Evolutionary conservation across 2,113 vertebrate species (phyloP).

Genomic region (Rana temporaria): DNA sequence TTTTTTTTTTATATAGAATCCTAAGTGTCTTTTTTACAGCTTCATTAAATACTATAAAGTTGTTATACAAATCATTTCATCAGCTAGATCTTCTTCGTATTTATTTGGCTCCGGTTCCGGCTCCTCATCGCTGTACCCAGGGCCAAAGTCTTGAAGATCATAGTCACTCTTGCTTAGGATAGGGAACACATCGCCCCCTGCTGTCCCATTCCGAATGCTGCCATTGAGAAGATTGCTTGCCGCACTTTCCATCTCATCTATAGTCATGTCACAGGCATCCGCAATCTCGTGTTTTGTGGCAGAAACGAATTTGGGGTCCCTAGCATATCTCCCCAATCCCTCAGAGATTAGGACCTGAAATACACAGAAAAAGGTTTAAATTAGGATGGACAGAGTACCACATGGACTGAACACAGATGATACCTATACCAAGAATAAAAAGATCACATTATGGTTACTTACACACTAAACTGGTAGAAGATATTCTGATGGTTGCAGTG

Average conservation of each 20-base stretch:
- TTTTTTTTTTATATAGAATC: conserved; percentile 80
- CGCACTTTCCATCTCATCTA: conserved; percentile 98
- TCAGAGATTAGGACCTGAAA: conserved; percentile 96
- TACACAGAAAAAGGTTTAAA: conserved; percentile 15
- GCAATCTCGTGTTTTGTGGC: conserved; percentile 97
- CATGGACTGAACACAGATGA: no score
- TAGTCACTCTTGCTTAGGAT: conserved; percentile 82
- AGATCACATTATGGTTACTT: background rate
- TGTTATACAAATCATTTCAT: conserved; percentile 99
- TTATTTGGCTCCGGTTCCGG: conserved; percentile 84
- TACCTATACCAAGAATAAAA: no score
- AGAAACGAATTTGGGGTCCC: conserved; percentile 96
- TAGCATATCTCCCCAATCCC: conserved; percentile 93
- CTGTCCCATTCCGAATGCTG: conserved; percentile 76
- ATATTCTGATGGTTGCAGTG: no score
- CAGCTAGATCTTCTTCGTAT: conserved; percentile 96
- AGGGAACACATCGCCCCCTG: conserved; percentile 84
- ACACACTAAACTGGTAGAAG: background rate
- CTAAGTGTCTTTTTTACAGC: conserved; percentile 65
- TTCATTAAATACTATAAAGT: conserved; percentile 89
- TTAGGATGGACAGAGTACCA: background rate
- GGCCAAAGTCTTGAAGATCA: conserved; percentile 88
- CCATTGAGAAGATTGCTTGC: conserved; percentile 94
- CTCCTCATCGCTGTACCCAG: conserved; percentile 94
- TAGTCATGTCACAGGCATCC: conserved; percentile 96